Base-by-base conservation (phyloP, 2,113 vertebrate species). In the Trichomycterus rosablanca region DNA sequence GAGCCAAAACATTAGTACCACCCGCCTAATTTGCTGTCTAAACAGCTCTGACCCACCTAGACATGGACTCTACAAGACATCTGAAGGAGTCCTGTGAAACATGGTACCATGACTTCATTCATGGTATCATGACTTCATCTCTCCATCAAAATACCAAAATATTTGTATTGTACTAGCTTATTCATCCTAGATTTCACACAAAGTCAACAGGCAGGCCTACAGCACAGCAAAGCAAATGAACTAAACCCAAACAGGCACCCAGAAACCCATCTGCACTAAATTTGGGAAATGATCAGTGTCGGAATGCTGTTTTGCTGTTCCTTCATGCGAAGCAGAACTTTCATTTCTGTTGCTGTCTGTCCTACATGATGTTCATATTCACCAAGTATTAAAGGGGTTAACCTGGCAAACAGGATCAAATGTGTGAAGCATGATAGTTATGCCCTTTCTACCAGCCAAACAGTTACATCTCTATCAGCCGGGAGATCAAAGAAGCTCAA, bases 381-480 rank as follows among this genome's bases (percentile, higher is more conserved):
- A 44, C 26, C 56, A 61, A 18, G 72, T 70, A 74, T 81, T 15
- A 18, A 34, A 59, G 45, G 68, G 68, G 52, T 58, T 30, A 67
- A 34, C 50, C 49, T 48, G 71, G 63, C 11, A 16, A n/a, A 14
- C 26, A 26, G 19, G 68, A 65, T n/a, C 48, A 44, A 60, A 52
- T 74, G 63, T 72, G 52, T 30, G 45, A 42, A 15, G 32, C 32
- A 18, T 51, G 16, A 58, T 35, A 20, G n/a, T 50, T 18, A 51
- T 9, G 45, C 26, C 26, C 48, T 35, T 34, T 53, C 42, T 52
- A 30, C 18, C 28, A 39, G 42, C 24, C 26, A 23, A 22, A 51
- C 46, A 19, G 60, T 66, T 61, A n/a, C n/a, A 28, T 16, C 35
- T 40, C 24, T 4, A 10, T 37, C 50, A 15, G 48, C 42, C 43